These are phyloP conservation scores for Baccha elongata DNA, from an alignment of 2,888 invertebrate species.

Conservation along the genomic window DNA sequence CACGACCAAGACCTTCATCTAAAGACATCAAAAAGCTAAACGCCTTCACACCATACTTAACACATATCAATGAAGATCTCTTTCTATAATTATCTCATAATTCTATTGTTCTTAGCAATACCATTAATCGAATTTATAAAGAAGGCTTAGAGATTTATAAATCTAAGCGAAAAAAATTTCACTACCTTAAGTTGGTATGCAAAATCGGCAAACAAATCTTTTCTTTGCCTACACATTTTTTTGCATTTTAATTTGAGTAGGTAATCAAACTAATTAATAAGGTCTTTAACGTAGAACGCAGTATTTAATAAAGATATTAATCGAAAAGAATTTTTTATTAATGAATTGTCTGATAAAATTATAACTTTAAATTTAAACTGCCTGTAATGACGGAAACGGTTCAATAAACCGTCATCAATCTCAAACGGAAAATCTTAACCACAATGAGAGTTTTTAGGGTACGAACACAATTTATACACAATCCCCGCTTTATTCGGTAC, in stretches of 20 bases:
- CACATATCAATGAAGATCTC: constrained; percentile 18
- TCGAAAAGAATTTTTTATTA: no score
- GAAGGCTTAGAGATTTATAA: background rate
- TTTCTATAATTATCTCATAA: constrained; percentile 11
- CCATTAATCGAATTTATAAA: constrained; percentile 21
- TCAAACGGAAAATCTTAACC: background rate
- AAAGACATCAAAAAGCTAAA: constrained; percentile 12
- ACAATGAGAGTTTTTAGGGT: background rate
- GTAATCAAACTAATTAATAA: no score
- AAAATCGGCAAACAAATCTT: background rate
- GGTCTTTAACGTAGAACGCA: no score
- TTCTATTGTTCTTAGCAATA: constrained; percentile 27
- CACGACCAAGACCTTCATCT: constrained; percentile 25
- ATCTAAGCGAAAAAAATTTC: background rate
- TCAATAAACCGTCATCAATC: no score
- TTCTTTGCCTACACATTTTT: background rate
- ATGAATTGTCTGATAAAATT: no score
- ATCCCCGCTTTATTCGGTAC: constrained; percentile 16
- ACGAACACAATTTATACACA: background rate
- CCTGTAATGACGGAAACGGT: no score
- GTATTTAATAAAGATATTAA: no score
- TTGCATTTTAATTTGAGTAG: background rate
- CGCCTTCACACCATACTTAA: constrained; percentile 17
- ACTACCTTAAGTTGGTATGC: background rate
- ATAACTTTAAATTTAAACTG: no score